These are phyloP conservation scores for Glomeris maerens DNA, from an alignment of 1,140 invertebrate species.

Conservation along the genomic window DNA sequence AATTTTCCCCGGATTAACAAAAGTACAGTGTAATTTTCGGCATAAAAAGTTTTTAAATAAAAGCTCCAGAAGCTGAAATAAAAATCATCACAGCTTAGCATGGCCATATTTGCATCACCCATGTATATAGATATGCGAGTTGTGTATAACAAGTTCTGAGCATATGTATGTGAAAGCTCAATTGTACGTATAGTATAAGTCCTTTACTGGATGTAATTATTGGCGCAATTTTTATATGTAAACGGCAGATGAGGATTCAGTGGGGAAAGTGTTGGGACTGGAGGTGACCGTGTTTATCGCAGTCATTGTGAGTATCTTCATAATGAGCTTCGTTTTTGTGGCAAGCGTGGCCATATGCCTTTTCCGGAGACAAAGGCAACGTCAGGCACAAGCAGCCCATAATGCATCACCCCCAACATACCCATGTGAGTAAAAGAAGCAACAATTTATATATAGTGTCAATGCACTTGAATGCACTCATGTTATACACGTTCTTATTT, in stretches of 20 bases:
- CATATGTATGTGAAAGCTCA: background rate
- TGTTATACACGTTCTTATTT: background rate
- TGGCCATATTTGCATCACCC: no score
- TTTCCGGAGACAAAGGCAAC: constrained; percentile 42
- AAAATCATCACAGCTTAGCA: no score
- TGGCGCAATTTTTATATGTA: constrained; percentile 11
- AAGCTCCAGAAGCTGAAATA: no score
- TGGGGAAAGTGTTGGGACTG: constrained; percentile 55
- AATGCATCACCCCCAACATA: constrained; percentile 12
- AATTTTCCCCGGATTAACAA: no score
- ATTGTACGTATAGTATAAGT: background rate
- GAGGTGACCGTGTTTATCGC: constrained; percentile 58
- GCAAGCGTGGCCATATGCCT: constrained; percentile 53
- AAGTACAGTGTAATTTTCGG: no score
- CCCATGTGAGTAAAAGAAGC: constrained; percentile 13
- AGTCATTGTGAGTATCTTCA: constrained; percentile 45
- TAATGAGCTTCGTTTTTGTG: constrained; percentile 48
- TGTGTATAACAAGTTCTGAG: background rate
- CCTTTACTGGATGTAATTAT: no score
- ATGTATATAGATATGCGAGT: background rate
- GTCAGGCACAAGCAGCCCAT: constrained; percentile 11
- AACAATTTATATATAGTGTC: background rate
- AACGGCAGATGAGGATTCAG: constrained; percentile 46
- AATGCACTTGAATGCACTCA: background rate
- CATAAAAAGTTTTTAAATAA: no score